Base-by-base conservation (phyloP, 2,888 invertebrate genomes). In the Drosophila prolongata region DNA sequence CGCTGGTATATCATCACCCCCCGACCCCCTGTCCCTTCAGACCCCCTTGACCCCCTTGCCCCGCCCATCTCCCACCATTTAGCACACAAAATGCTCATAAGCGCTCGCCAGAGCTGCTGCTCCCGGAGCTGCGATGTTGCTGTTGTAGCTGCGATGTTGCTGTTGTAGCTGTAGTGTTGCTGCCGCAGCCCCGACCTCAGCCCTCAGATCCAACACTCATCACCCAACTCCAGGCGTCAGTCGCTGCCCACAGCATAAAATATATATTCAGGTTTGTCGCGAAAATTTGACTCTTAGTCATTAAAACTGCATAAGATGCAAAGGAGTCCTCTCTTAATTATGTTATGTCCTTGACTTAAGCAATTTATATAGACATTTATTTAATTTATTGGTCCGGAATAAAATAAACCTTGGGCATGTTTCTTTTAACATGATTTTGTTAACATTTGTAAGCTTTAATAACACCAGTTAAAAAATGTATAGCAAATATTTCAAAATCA, bases 21-120 rank as follows among this genome's bases (percentile, higher is more conserved):
- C 62, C 30, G 30, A 30, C 6, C 30, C 61, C 71, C 62, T 6
- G 30, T 6, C 6, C 30, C 30, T 68, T n/a, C 14, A 13, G 9
- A 6, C 19, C 14, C 47, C 47, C 49, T 34, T 42, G 30, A 68
- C 72, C 60, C 66, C 52, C 58, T 57, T 1, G 3, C 13, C 38
- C 49, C 55, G 24, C 59, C 43, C 57, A 37, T 55, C 44, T 44
- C 47, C 68, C 74, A 30, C 53, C 68, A 76, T 70, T 88, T 82
- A 83, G 65, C 65, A 79, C 67, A 72, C 80, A 71, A 88, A 85
- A 83, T 87, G 78, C 78, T 88, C 69, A 84, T 78, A 82, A 86
- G 76, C 83, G 69, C 75, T 52, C 62, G 49, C 35, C 24, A 64
- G 13, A 40, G 53, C 47, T 62, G 40, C 72, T 52, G 44, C 52